Conservation (phyloP, 1,140 invertebrate species). For the Limonius californicus region DNA sequence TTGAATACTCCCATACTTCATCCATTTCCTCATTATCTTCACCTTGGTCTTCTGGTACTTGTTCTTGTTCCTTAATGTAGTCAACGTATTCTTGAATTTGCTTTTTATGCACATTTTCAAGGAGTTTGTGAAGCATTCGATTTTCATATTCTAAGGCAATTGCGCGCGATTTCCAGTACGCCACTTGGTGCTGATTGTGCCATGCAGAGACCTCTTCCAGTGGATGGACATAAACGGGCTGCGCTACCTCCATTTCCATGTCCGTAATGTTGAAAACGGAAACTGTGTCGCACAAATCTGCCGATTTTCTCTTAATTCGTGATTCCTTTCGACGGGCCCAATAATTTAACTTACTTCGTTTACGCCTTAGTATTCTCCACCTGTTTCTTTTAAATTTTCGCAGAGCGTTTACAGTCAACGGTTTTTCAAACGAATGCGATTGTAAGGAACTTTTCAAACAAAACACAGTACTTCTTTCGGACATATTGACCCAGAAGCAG, state of each 20-base stretch:
- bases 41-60: background rate
- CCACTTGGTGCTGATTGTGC: slow-evolving; percentile 55
- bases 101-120: slow-evolving; percentile 36
- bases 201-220: slow-evolving; percentile 39
- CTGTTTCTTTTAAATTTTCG: background rate
- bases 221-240: slow-evolving; percentile 7
- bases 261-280: slow-evolving; percentile 31
- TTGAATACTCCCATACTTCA: background rate
- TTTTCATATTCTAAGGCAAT: slow-evolving; percentile 63
- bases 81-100: slow-evolving; percentile 28
- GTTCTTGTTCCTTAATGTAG: slow-evolving; percentile 5
- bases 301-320: slow-evolving; percentile 21
- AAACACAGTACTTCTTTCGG: too few relatives aligned
- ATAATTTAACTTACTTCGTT: slow-evolving; percentile 34
- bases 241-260: slow-evolving; percentile 21
- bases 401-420: too few relatives aligned
- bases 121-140: slow-evolving; percentile 49
- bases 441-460: too few relatives aligned
- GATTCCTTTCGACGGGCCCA: slow-evolving; percentile 27
- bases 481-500: too few relatives aligned
- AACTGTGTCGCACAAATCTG: slow-evolving; percentile 29
- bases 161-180: slow-evolving; percentile 65
- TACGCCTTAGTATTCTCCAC: slow-evolving; percentile 29
- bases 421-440: too few relatives aligned
- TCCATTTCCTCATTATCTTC: background rate